A percentile compares a stretch with the other conserved stretches of the same genome.
These are phyloP conservation scores for Drosophila suboccidentalis DNA, from an alignment of 2,888 invertebrate species.

Conservation along the genomic window DNA sequence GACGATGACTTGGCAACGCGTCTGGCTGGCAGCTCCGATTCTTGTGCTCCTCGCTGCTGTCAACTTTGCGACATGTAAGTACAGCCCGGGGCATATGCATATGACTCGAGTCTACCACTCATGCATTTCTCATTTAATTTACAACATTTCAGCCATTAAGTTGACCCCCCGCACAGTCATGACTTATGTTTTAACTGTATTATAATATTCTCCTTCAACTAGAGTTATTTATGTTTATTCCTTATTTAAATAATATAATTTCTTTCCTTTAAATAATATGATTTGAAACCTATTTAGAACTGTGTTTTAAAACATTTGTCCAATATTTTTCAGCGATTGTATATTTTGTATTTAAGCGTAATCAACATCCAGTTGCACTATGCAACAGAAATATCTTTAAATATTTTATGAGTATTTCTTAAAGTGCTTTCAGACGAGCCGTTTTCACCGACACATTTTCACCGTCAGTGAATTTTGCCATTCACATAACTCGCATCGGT, in stretches of 20 bases:
- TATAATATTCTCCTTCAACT: background rate
- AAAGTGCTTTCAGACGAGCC: too few species aligned
- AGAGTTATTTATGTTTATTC: background rate
- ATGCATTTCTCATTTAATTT: slow-evolving; percentile 65
- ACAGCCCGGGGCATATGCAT: slow-evolving; percentile 45
- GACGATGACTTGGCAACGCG: slow-evolving; percentile 55
- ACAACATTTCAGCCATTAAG: background rate
- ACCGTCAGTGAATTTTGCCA: too few species aligned
- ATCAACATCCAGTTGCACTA: background rate
- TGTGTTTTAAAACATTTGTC: too few species aligned
- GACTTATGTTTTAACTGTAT: background rate
- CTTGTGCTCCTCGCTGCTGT: slow-evolving; percentile 42
- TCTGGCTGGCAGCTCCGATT: slow-evolving; percentile 46
- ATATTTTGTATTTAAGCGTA: too few species aligned
- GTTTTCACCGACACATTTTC: too few species aligned
- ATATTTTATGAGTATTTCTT: background rate
- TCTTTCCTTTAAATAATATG: too few species aligned
- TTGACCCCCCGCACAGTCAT: background rate
- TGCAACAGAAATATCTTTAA: background rate
- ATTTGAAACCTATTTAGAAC: too few species aligned
- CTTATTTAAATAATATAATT: too few species aligned
- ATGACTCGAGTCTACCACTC: slow-evolving; percentile 26
- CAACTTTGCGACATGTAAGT: slow-evolving; percentile 67
- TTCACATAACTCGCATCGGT: too few species aligned
- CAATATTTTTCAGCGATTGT: too few species aligned